Evolutionary conservation across 2,113 vertebrate species (phyloP).

Genomic region (Oreochromis tanganicae): DNA sequence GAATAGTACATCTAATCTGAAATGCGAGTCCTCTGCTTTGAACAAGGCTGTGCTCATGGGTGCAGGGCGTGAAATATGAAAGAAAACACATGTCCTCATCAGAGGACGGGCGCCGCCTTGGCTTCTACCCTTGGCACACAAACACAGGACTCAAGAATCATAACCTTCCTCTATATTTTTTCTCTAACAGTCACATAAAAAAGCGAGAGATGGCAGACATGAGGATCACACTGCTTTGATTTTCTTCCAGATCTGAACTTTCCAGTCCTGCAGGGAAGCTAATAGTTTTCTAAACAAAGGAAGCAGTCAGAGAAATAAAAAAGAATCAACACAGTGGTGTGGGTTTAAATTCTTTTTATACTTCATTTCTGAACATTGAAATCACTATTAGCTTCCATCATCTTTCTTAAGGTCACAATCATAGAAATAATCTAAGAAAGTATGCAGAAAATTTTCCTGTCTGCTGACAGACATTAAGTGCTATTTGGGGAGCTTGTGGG

Average conservation of each 20-base stretch:
- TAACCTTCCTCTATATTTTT: neutral
- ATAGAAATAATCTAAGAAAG: neutral
- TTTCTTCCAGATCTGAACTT: slow-evolving; percentile 14
- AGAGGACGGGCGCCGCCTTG: slow-evolving; percentile 2
- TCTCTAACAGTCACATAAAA: neutral
- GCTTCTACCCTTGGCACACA: slow-evolving; percentile 26
- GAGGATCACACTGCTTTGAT: slow-evolving; percentile 28
- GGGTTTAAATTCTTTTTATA: neutral
- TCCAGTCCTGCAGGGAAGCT: neutral
- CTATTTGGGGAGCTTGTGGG: slow-evolving; percentile 20
- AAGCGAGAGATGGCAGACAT: neutral
- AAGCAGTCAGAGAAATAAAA: neutral
- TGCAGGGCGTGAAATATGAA: slow-evolving; percentile 34
- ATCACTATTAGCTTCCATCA: slow-evolving; percentile 3
- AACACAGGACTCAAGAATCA: neutral
- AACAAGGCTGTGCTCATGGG: slow-evolving; percentile 7
- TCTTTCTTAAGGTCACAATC: neutral
- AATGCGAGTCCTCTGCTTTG: slow-evolving; percentile 8
- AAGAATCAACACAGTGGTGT: neutral
- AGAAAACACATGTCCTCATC: slow-evolving; percentile 49
- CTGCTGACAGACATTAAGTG: slow-evolving; percentile 42
- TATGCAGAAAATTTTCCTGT: neutral
- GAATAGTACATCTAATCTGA: slow-evolving; percentile 23
- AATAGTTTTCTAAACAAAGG: neutral
- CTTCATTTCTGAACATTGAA: neutral